phyloP scores from a whole-genome alignment of 2,888 invertebrate genomes.

The Thysanoteuthis rhombus region DNA sequence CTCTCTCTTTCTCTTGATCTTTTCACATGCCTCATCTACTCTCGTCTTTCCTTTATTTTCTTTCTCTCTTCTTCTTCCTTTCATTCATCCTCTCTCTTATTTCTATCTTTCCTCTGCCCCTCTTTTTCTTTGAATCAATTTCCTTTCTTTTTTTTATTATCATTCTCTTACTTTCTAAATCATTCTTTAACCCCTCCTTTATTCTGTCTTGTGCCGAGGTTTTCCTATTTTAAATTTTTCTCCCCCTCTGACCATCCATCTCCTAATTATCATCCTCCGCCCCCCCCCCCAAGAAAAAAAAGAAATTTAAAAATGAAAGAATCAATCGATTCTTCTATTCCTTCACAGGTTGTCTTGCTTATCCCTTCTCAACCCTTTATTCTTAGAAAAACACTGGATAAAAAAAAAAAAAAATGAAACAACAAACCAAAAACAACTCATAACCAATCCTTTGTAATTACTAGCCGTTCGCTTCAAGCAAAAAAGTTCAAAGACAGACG shows the following conservation, averaged over 20 bases:
- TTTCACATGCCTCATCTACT: not conserved
- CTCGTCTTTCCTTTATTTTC: not conserved
- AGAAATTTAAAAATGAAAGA: not conserved
- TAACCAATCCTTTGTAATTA: not conserved
- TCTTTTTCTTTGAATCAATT: too few species aligned
- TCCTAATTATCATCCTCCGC: too few species aligned
- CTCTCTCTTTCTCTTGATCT: not conserved
- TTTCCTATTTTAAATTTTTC: too few species aligned
- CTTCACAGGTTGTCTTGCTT: not conserved
- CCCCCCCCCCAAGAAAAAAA: too few species aligned
- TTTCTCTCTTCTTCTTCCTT: not conserved
- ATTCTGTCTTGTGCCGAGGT: too few species aligned
- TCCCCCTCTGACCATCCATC: too few species aligned
- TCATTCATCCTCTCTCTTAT: not conserved
- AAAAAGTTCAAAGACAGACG: not conserved
- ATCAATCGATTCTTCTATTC: not conserved
- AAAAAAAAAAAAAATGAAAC: not conserved
- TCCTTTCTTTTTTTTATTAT: too few species aligned
- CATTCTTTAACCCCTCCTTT: too few species aligned
- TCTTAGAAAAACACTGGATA: not conserved
- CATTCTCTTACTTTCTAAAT: too few species aligned
- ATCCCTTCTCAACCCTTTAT: not conserved
- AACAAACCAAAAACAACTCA: not conserved
- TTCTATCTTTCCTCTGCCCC: too few species aligned
- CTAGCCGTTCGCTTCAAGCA: not conserved